Evolutionary conservation across 2,113 vertebrate species (phyloP).

Genomic region (Sturnus vulgaris): DNA sequence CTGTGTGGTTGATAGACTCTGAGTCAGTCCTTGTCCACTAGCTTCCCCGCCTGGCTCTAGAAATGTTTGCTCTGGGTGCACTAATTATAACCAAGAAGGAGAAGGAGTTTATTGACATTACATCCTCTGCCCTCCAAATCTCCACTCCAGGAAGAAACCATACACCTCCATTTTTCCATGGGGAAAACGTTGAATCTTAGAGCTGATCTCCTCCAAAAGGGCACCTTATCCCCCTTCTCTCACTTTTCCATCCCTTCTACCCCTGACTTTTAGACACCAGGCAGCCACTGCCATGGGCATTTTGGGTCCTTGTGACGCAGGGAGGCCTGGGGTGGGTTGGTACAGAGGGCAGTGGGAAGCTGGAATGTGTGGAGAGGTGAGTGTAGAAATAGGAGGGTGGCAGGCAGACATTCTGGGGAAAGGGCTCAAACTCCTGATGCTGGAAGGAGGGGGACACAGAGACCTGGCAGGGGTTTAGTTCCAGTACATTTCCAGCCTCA

Average conservation of each 20-base stretch:
- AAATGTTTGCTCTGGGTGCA: background rate
- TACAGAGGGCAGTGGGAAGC: background rate
- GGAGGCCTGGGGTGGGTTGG: background rate
- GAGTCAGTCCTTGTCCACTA: background rate
- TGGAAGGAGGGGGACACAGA: background rate
- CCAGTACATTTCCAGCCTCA: background rate
- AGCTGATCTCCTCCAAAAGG: background rate
- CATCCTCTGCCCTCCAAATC: background rate
- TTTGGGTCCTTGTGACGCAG: fast-evolving
- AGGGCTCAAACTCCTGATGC: background rate
- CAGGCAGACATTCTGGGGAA: background rate
- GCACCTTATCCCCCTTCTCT: background rate
- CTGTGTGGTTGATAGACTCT: background rate
- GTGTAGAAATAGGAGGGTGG: background rate
- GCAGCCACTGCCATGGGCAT: fast-evolving
- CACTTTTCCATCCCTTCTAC: background rate
- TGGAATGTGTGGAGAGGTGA: background rate
- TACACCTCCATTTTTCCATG: background rate
- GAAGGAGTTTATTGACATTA: background rate
- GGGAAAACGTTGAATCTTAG: background rate
- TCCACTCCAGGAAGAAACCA: background rate
- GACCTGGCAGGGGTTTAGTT: background rate
- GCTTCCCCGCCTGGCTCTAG: background rate
- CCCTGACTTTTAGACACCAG: background rate
- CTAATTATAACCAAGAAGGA: background rate